Evolutionary conservation across 2,797 vertebrate genomes (phyloP).

Genomic region (Mionectes olivaceus): DNA sequence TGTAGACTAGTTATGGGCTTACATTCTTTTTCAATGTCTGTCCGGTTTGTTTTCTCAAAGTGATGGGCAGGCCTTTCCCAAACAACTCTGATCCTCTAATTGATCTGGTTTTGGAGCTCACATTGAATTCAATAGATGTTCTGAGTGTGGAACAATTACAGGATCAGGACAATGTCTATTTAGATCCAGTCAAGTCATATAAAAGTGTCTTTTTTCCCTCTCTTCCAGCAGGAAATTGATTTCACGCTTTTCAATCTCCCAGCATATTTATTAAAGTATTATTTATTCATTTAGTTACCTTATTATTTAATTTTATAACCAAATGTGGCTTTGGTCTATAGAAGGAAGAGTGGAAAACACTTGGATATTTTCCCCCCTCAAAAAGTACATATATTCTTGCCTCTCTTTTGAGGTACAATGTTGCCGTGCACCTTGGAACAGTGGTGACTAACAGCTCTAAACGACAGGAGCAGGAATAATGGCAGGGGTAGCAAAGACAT

Average conservation of each 20-base stretch:
- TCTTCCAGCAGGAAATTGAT: conserved; percentile 37
- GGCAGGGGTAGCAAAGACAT: conserved; percentile 58
- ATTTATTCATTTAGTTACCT: conserved; percentile 26
- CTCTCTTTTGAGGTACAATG: background rate
- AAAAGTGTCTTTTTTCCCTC: background rate
- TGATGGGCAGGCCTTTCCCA: conserved; percentile 45
- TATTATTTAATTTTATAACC: conserved; percentile 44
- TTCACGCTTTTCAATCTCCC: conserved; percentile 51
- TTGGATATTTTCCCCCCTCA: background rate
- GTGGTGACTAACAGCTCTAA: conserved; percentile 39
- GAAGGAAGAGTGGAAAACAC: background rate
- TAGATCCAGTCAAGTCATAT: background rate
- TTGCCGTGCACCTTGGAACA: conserved; percentile 37
- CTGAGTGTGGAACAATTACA: conserved; percentile 7
- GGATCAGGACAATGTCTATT: conserved; percentile 47
- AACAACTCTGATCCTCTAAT: conserved; percentile 47
- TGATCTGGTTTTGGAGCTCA: conserved; percentile 49
- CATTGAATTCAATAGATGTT: conserved; percentile 21
- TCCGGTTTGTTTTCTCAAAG: conserved; percentile 31
- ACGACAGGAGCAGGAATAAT: conserved; percentile 66
- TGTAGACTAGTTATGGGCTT: conserved; percentile 9
- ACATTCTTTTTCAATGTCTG: background rate
- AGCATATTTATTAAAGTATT: conserved; percentile 41
- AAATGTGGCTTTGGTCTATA: background rate
- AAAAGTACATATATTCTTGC: background rate